Conservation (phyloP, 2,113 vertebrate species). For the Scophthalmus maximus region DNA sequence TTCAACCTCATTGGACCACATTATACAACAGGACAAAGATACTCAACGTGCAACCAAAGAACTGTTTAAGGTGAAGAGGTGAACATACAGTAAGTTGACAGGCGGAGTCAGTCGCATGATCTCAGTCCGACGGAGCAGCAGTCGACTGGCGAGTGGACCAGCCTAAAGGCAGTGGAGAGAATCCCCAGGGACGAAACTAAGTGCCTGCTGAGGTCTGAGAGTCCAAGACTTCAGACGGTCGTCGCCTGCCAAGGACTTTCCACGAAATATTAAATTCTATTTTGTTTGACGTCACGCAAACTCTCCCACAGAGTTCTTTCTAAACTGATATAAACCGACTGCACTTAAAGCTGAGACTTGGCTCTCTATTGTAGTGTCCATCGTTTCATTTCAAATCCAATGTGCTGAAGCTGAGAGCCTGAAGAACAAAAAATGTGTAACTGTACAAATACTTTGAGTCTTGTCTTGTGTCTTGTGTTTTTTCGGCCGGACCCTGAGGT, state of each 20-base stretch:
- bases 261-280: not conserved
- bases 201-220: not conserved
- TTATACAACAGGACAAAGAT: not conserved
- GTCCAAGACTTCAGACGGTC: not conserved
- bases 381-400: not conserved
- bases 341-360: not conserved
- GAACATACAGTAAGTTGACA: not conserved
- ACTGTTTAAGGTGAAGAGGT: not conserved
- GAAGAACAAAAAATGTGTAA: not conserved
- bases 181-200: not conserved
- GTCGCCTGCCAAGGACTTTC: not conserved
- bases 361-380: not conserved
- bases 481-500: conserved; percentile 69
- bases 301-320: not conserved
- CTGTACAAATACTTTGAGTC: not conserved
- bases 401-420: not conserved
- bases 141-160: not conserved
- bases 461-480: conserved; percentile 2
- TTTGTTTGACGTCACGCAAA: not conserved
- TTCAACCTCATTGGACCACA: not conserved
- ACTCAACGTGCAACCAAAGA: not conserved
- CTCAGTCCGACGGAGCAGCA: not conserved
- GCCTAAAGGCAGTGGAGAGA: not conserved
- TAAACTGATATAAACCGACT: not conserved
- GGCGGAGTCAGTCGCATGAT: not conserved